These are phyloP conservation scores for Leptinotarsa juncta DNA, from an alignment of 2,888 invertebrate genomes.

Conservation along the genomic window DNA sequence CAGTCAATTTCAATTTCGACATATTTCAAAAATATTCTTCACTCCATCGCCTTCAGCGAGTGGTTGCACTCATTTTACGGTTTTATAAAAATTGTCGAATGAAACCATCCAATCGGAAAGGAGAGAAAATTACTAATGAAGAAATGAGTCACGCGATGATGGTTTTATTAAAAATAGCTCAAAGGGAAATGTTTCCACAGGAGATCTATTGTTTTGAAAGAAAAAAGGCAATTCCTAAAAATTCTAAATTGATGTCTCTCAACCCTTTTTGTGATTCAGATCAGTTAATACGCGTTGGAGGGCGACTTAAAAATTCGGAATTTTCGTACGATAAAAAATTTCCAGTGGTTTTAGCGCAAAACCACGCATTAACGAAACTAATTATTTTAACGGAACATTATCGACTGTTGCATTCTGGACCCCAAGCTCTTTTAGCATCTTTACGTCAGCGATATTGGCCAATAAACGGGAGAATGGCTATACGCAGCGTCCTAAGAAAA, in stretches of 20 bases:
- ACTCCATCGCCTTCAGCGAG: slow-evolving; percentile 8
- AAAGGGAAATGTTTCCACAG: neutral
- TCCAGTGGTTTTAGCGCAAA: neutral
- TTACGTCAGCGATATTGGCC: slow-evolving; percentile 10
- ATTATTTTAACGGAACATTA: slow-evolving; percentile 12
- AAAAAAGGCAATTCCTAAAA: neutral
- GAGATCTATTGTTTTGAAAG: neutral
- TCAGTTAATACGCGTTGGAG: neutral
- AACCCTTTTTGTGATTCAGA: neutral
- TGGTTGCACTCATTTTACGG: neutral
- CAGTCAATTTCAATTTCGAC: neutral
- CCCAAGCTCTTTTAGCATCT: slow-evolving; percentile 10
- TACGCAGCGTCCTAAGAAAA: neutral
- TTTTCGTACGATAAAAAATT: neutral
- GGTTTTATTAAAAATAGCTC: neutral
- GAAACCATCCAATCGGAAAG: neutral
- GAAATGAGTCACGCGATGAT: neutral
- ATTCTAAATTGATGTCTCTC: neutral
- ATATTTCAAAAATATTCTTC: slow-evolving; percentile 14
- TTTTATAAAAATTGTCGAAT: neutral
- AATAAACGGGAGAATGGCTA: slow-evolving; percentile 18
- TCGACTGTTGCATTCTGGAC: slow-evolving; percentile 13
- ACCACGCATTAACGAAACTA: slow-evolving; percentile 9
- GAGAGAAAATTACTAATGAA: neutral
- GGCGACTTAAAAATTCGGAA: neutral